Evolutionary conservation across 2,113 vertebrate species (phyloP).

Genomic region (Anser cygnoides): DNA sequence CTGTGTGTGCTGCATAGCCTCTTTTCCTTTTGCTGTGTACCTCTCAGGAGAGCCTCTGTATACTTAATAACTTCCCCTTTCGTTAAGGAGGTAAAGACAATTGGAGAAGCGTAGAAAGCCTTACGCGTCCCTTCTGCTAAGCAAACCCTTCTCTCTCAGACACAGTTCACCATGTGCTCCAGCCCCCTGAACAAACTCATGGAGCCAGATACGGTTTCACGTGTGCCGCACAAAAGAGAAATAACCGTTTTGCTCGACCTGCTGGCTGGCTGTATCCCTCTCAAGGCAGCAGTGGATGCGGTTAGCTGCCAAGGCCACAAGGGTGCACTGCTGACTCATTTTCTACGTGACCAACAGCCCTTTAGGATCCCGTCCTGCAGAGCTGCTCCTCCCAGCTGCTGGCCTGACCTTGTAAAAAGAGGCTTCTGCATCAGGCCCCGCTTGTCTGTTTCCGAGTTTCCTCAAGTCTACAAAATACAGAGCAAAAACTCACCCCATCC

Average conservation of each 20-base stretch:
- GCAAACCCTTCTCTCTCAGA: not conserved
- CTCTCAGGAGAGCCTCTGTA: not conserved
- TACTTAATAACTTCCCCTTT: not conserved
- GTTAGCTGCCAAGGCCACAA: fast-evolving
- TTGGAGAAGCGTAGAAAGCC: fast-evolving
- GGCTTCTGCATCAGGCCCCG: not conserved
- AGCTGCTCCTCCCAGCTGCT: fast-evolving
- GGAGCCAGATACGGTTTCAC: not conserved
- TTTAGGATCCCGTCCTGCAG: fast-evolving
- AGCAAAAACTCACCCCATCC: not conserved
- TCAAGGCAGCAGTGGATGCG: fast-evolving
- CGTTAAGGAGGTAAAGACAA: not conserved
- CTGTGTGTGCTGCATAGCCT: not conserved
- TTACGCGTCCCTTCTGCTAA: not conserved
- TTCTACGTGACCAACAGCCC: fast-evolving
- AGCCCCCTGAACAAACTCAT: not conserved
- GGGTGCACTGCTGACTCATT: not conserved
- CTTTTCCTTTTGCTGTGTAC: not conserved
- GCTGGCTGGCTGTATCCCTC: fast-evolving
- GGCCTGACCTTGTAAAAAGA: not conserved
- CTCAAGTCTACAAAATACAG: not conserved
- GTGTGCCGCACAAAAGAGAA: not conserved
- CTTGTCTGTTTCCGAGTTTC: not conserved
- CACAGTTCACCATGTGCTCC: not conserved
- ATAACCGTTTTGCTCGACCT: not conserved